These are phyloP conservation scores for Trichoplusia ni DNA, from an alignment of 1,140 invertebrate species.

Conservation along the genomic window DNA sequence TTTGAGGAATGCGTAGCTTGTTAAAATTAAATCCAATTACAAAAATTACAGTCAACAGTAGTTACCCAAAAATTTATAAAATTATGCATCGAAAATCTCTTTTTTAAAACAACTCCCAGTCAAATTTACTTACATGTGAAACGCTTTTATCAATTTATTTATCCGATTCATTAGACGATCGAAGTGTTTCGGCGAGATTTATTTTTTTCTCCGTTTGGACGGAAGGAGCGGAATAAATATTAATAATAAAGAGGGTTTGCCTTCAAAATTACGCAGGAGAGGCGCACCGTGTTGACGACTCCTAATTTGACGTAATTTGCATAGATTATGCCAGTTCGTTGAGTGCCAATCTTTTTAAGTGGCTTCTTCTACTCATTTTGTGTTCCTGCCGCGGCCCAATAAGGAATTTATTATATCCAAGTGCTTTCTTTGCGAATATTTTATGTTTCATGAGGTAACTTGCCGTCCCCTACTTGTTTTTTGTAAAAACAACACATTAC, in stretches of 20 bases:
- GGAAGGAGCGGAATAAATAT: constrained; percentile 77
- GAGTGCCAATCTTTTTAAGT: constrained; percentile 81
- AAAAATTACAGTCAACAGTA: too few species aligned
- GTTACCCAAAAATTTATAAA: too few species aligned
- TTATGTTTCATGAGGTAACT: constrained; percentile 47
- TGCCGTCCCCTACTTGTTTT: constrained; percentile 35
- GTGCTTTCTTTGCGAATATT: constrained; percentile 51
- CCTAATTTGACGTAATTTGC: constrained; percentile 81
- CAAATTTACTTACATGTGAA: background rate
- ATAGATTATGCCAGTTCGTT: constrained; percentile 80
- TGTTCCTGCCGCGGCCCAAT: constrained; percentile 62
- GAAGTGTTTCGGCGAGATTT: constrained; percentile 65
- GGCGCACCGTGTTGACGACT: constrained; percentile 75
- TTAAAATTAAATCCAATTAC: background rate
- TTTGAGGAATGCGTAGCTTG: background rate
- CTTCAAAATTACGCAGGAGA: constrained; percentile 71
- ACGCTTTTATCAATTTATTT: constrained; percentile 50
- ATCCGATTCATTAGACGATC: constrained; percentile 63
- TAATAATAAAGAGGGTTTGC: constrained; percentile 80
- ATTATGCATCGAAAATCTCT: too few species aligned
- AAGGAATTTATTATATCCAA: constrained; percentile 71
- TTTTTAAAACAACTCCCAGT: background rate
- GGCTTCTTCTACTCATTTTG: constrained; percentile 76
- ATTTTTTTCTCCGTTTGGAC: constrained; percentile 67
- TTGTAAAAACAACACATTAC: constrained; percentile 12